Conservation (phyloP, 2,888 invertebrate species). For the Seira ritae region DNA sequence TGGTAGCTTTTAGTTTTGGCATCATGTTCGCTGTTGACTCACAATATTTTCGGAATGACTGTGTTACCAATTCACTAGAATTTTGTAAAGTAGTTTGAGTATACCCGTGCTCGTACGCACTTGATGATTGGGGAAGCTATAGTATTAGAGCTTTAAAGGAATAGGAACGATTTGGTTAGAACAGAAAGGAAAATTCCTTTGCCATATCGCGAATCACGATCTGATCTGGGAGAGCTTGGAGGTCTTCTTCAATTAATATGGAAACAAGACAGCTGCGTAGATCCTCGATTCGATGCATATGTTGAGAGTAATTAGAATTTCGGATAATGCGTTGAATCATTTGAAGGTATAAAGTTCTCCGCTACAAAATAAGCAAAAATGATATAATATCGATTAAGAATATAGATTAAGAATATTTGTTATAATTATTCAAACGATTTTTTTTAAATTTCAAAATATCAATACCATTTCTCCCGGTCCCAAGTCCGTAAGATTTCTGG, state of each 20-base stretch:
- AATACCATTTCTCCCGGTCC: conserved; percentile 88
- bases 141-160: background rate
- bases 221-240: conserved; percentile 85
- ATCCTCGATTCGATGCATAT: conserved; percentile 88
- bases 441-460: conserved; percentile 12
- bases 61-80: background rate
- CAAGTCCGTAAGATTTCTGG: conserved; percentile 92
- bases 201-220: conserved; percentile 87
- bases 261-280: conserved; percentile 89
- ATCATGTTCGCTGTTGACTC: background rate
- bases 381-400: conserved; percentile 38
- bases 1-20: background rate
- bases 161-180: conserved; percentile 13
- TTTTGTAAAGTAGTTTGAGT: background rate
- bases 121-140: background rate
- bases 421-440: too few species aligned
- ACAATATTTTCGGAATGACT: background rate
- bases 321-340: conserved; percentile 87
- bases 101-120: too few species aligned
- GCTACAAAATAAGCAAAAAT: conserved; percentile 77
- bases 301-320: conserved; percentile 88
- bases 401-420: conserved; percentile 31
- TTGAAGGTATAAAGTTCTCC: conserved; percentile 86
- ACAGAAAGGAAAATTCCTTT: conserved; percentile 81
- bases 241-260: conserved; percentile 89